Base-by-base conservation (phyloP, 2,888 invertebrate species). In the Pimpla rufipes region DNA sequence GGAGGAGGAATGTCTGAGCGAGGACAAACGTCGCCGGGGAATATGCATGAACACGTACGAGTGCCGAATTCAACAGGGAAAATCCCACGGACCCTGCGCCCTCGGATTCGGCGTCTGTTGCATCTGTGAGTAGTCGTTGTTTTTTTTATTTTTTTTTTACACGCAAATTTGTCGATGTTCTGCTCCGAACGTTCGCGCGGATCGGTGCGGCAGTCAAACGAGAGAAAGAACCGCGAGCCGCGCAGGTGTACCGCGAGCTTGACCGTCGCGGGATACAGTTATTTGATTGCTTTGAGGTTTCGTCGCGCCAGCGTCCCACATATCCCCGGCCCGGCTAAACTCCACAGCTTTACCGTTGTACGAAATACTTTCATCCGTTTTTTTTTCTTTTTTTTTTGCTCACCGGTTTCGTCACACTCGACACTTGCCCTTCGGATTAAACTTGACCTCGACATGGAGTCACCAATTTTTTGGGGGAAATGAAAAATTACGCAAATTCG, bases 81-180 rank as follows among this genome's bases (percentile, higher is more conserved):
- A 93, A 87, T 96, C 97, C 0, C 95, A 95, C 47, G 97, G 97
- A 0, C 95, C 96, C 88, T 97, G 97, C 90, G 97, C 97, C 0
- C 95, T 97, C 84, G 97, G 97, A 8, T 96, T 97, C 85, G 97
- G 97, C 0, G 97, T 97, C 10, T 97, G 97, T 91, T 97, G 97
- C 93, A 95, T 97, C 75, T 97, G 97, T 97, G 93, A 96, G 97
- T 96, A 88, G 23, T 40, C 16, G 10, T 13, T n/a, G n/a, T 21
- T 1, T n/a, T 23, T 50, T 10, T 2, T 29, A 62, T 45, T n/a
- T 66, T 10, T 64, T n/a, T 55, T 0, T 23, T n/a, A 13, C n/a
- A n/a, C n/a, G 21, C 3, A 10, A 66, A 18, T 40, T 66, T 1
- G 57, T 6, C 23, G 13, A 35, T 5, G 7, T 7, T 18, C 8